A percentile compares a stretch with the other conserved stretches of the same genome.
Conservation (phyloP, 2,888 invertebrate species). For the Rhodophaea formosa region DNA sequence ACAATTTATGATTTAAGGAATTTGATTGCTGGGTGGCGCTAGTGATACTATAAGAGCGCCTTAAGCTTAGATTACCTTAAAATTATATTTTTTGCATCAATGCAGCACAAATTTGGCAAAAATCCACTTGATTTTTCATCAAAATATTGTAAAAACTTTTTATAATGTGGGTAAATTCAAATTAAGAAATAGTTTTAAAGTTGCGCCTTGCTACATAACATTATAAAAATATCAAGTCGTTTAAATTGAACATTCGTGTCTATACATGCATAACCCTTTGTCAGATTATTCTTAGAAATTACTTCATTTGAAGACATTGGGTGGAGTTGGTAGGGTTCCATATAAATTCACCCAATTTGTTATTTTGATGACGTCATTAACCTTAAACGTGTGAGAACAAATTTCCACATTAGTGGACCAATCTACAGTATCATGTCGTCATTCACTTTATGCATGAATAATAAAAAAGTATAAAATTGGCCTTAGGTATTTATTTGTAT, state of each 20-base stretch:
- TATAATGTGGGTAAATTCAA: too few species aligned
- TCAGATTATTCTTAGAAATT: constrained; percentile 62
- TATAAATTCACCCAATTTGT: constrained; percentile 64
- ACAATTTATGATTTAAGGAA: too few species aligned
- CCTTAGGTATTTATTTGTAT: too few species aligned
- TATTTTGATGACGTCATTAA: constrained; percentile 61
- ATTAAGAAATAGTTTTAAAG: too few species aligned
- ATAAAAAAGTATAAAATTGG: too few species aligned
- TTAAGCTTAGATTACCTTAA: too few species aligned
- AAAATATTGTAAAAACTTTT: too few species aligned
- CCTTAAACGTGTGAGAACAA: constrained; percentile 49
- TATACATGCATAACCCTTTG: constrained; percentile 32
- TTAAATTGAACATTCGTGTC: constrained; percentile 13
- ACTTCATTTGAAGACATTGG: constrained; percentile 65
- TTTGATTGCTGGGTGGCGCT: too few species aligned
- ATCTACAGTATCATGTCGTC: constrained; percentile 4
- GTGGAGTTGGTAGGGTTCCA: constrained; percentile 54
- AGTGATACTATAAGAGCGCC: too few species aligned
- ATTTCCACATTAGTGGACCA: constrained; percentile 29
- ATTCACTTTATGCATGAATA: neutral
- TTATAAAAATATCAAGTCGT: neutral
- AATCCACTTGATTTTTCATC: too few species aligned
- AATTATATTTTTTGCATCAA: too few species aligned
- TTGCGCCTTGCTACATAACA: neutral
- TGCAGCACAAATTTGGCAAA: too few species aligned